Evolutionary conservation across 30 jellyfish, hydroid and myxozoan species (phyloP), one percentile per base, ranked within the genome.

Genomic region (Morbakka virulenta): DNA sequence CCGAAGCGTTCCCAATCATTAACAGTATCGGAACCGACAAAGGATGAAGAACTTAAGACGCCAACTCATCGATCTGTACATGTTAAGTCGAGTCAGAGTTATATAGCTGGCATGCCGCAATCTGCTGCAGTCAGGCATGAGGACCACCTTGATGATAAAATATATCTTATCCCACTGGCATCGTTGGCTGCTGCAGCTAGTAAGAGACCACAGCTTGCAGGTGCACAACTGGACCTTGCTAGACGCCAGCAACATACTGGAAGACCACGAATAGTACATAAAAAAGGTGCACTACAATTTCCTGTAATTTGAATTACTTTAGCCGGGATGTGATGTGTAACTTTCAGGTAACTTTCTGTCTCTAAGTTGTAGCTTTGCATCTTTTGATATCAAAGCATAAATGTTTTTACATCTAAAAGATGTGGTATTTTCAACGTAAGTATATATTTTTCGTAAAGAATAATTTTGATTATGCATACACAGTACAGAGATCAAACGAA

Each of bases 281-380:
- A 82, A 32, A 32, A 86, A 82, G 94, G 86, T 12, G 80, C 79
- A 12, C 65, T 82, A 34, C 94, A 82, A 78, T 82, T 82, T 33
- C 83, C 94, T 53, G 94, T 82, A 20, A 82, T 82, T 11, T 82
- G 36, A 78, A 20, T 21, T 29, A 35, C 32, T 69, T 6, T 17
- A 6, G 57, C 57, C 57, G n/a, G n/a, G n/a, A n/a, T n/a, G n/a
- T n/a, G n/a, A n/a, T n/a, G n/a, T n/a, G n/a, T n/a, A n/a, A n/a
- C n/a, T n/a, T n/a, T n/a, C n/a, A n/a, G n/a, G n/a, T n/a, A n/a
- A n/a, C n/a, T n/a, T n/a, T n/a, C n/a, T n/a, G n/a, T n/a, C n/a
- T n/a, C n/a, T n/a, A n/a, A n/a, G n/a, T n/a, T n/a, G n/a, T n/a
- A n/a, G n/a, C n/a, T n/a, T n/a, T n/a, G n/a, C n/a, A n/a, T n/a